phyloP scores from a whole-genome alignment of 2,888 invertebrate genomes.

The Phlogophora meticulosa region DNA sequence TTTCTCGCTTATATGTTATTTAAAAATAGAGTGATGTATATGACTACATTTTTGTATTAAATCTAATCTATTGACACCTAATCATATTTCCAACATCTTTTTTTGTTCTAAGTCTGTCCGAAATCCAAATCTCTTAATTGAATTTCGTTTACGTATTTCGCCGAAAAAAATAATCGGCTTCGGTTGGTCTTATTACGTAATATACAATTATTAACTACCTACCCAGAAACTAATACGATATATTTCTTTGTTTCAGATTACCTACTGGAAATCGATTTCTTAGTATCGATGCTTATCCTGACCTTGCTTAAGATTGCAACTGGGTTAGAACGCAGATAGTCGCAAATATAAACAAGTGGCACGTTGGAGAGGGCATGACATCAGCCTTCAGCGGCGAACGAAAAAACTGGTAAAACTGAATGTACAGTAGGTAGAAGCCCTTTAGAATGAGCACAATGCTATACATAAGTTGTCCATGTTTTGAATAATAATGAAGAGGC shows the following conservation, averaged over 20 bases:
- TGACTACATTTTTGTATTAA: too few relatives aligned
- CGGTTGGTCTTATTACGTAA: too few relatives aligned
- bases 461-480: slow-evolving; percentile 56
- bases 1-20: too few relatives aligned
- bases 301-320: slow-evolving; percentile 20
- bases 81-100: too few relatives aligned
- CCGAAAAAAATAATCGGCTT: too few relatives aligned
- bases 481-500: slow-evolving; percentile 66
- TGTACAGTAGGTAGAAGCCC: slow-evolving; percentile 39
- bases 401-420: slow-evolving; percentile 14
- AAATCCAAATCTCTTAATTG: too few relatives aligned
- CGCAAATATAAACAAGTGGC: slow-evolving; percentile 15
- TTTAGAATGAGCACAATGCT: slow-evolving; percentile 63
- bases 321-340: slow-evolving; percentile 30
- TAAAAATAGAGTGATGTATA: too few relatives aligned
- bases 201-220: too few relatives aligned
- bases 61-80: too few relatives aligned
- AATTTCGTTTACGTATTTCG: too few relatives aligned
- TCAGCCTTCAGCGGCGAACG: slow-evolving; percentile 14
- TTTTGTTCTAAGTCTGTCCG: too few relatives aligned
- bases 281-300: slow-evolving; percentile 16
- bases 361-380: slow-evolving; percentile 19
- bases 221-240: slow-evolving; percentile 24
- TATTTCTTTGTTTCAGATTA: slow-evolving; percentile 59
- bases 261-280: slow-evolving; percentile 14